Base-by-base conservation (phyloP, 92 coral and sea anemone species). In the Bergia sp. region DNA sequence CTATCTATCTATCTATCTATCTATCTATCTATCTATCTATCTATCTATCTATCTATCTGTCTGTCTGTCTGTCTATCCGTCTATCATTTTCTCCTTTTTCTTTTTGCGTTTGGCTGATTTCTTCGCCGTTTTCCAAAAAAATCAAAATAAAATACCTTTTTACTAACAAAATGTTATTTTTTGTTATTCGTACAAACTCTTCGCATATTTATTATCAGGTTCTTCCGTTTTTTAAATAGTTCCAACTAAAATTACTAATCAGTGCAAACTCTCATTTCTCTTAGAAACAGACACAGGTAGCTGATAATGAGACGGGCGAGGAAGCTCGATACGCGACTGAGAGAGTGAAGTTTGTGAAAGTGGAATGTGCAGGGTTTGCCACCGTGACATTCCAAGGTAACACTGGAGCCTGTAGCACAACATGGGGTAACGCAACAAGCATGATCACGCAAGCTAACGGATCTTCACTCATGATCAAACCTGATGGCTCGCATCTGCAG, bases 341-440 rank as follows among this genome's bases (percentile, higher is more conserved):
- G n/a, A 82, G 85, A 55, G 94, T 91, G 55, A 91, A 86, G 89
- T 95, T 92, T 87, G 98, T 97, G 55, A 95, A 96, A 88, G 99
- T 97, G 65, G 99, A 97, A 90, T 94, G 98, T 82, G 86, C 87
- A 58, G 98, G 99, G 61, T 95, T 97, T 80, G 95, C 99, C 66
- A 91, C 99, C 37, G 89, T 97, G 86, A 91, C 93, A 74, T 95
- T 95, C 82, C 95, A 94, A 44, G 64, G 76, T 43, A 94, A 94
- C 44, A 65, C 80, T 49, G 99, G 99, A 45, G 90, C 96, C 50
- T 93, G 96, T 78, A 94, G 89, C 86, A 97, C 98, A 41, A 89
- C 93, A 79, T 97, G 95, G 92, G 99, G 99, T 55, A 97, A 94
- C 89, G 98, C 93, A 72, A 95, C 90, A 37, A 90, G 65, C n/a